Evolutionary conservation across 1,140 invertebrate species (phyloP).

Genomic region (Drosophila repleta): DNA sequence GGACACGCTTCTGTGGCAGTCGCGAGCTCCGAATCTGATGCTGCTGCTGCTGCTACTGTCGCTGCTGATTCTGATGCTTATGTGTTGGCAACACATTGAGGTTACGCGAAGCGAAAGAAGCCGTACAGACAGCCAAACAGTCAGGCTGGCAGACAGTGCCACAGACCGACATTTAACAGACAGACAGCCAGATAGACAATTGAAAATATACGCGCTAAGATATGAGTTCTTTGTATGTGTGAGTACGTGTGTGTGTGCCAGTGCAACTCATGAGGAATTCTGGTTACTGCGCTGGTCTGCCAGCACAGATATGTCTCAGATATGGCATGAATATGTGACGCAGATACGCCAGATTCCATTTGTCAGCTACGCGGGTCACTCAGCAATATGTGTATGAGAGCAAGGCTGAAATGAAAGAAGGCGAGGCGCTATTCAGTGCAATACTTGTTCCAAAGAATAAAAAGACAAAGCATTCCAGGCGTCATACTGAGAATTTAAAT

Average conservation of each 20-base stretch:
- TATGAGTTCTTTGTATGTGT: conserved; percentile 30
- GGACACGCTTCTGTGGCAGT: conserved; percentile 41
- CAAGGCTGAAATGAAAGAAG: too few species aligned
- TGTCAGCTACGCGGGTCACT: conserved; percentile 42
- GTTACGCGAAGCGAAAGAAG: conserved; percentile 71
- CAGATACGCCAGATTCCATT: conserved; percentile 48
- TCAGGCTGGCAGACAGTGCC: conserved; percentile 26
- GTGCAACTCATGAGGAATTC: conserved; percentile 27
- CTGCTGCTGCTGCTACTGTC: conserved; percentile 43
- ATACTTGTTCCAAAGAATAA: conserved; percentile 34
- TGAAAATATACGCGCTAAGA: conserved; percentile 54
- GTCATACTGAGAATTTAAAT: conserved; percentile 14
- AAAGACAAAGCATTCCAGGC: conserved; percentile 32
- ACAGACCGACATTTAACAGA: conserved; percentile 8
- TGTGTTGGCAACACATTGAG: conserved; percentile 74
- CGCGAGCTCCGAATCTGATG: conserved; percentile 43
- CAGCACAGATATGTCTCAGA: conserved; percentile 45
- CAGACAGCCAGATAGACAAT: conserved; percentile 41
- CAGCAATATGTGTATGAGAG: conserved; percentile 8
- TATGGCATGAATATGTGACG: conserved; percentile 44
- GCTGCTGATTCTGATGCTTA: conserved; percentile 51
- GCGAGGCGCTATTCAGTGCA: conserved; percentile 39
- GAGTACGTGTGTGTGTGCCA: conserved; percentile 7
- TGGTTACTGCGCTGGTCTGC: conserved; percentile 54
- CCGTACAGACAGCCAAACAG: conserved; percentile 50